These are phyloP conservation scores for Dunckerocampus dactyliophorus DNA, from an alignment of 2,113 vertebrate species.

Conservation along the genomic window DNA sequence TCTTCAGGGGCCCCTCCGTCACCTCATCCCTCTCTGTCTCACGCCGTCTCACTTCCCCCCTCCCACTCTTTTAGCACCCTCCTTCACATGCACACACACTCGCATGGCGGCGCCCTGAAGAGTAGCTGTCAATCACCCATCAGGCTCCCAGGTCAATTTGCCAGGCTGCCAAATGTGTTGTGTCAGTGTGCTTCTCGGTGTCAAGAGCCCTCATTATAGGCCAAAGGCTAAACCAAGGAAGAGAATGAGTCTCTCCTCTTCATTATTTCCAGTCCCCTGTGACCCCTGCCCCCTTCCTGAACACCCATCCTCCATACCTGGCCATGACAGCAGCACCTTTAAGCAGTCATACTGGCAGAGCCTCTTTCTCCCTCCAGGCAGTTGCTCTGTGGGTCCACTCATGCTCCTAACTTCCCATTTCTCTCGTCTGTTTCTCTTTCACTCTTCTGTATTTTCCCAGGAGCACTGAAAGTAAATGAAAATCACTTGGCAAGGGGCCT, in stretches of 20 bases:
- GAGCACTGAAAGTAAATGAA: constrained; percentile 27
- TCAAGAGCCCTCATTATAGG: constrained; percentile 71
- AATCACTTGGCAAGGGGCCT: constrained; percentile 26
- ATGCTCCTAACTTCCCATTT: constrained; percentile 8
- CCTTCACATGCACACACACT: constrained; percentile 18
- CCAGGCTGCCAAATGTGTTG: constrained; percentile 66
- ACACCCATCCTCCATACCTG: constrained; percentile 25
- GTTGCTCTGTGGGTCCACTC: constrained; percentile 18
- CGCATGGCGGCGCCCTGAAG: constrained; percentile 46
- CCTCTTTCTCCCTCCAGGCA: constrained; percentile 34
- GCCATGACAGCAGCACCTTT: constrained; percentile 30
- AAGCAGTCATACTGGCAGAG: constrained; percentile 30
- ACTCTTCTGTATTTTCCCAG: neutral
- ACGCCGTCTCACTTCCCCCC: constrained; percentile 12
- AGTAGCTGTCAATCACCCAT: constrained; percentile 69
- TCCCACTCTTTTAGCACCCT: constrained; percentile 12
- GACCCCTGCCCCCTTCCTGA: constrained; percentile 47
- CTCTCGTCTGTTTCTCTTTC: constrained; percentile 5
- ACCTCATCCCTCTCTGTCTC: constrained; percentile 21
- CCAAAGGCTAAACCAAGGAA: constrained; percentile 76
- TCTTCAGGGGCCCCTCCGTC: constrained; percentile 12
- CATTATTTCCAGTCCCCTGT: constrained; percentile 60
- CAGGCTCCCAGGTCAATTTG: constrained; percentile 67
- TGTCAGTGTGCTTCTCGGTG: constrained; percentile 56
- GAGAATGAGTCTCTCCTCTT: constrained; percentile 61